Base-by-base conservation (phyloP, 2,888 invertebrate genomes). In the Oscheius myriophilus region DNA sequence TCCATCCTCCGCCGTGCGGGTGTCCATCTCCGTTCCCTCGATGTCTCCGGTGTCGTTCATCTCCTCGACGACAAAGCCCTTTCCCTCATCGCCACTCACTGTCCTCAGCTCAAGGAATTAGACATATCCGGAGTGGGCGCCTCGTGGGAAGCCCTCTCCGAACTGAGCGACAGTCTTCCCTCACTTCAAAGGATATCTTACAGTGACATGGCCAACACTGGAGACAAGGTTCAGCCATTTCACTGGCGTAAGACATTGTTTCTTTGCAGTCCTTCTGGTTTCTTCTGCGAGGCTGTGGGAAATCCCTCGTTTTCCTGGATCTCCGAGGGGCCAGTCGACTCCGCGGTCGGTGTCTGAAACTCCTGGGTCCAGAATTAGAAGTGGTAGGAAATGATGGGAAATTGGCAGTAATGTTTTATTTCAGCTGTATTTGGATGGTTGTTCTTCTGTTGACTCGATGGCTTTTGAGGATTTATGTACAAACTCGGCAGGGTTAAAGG, bases 381-480 rank as follows among this genome's bases (percentile, higher is more conserved):
- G 72, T 79, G 72, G 83, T 84, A 12, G 16, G 62, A 2, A 16
- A 4, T 49, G 2, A 9, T 21, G 21, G 21, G 3, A 18, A 49
- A 49, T 6, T 2, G 11, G 21, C 4, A 6, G 2, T 49, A 6
- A 33, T 25, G 2, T 42, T 42, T 21, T 2, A 41, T 21, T 69
- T 42, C 66, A 83, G 76, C 65, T 84, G 16, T 70, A 82, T n/a
- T 65, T 86, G 49, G 84, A 86, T 62, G 85, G 85, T 0, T 86
- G 84, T 57, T 55, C 58, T 0, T 69, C 75, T 45, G 63, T 86
- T n/a, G 83, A 84, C 63, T 77, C 80, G 18, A 73, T 80, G 70
- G 78, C 84, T 12, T 76, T 86, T 42, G 84, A 86, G 67, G 86
- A 86, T 63, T 62, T 86, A 41, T 86, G 86, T 66, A 76, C 80